Percentiles rank a stretch among this genome's conserved stretches.
Evolutionary conservation across 2,888 invertebrate species (phyloP).

Genomic region (Drosophila hamatofila): DNA sequence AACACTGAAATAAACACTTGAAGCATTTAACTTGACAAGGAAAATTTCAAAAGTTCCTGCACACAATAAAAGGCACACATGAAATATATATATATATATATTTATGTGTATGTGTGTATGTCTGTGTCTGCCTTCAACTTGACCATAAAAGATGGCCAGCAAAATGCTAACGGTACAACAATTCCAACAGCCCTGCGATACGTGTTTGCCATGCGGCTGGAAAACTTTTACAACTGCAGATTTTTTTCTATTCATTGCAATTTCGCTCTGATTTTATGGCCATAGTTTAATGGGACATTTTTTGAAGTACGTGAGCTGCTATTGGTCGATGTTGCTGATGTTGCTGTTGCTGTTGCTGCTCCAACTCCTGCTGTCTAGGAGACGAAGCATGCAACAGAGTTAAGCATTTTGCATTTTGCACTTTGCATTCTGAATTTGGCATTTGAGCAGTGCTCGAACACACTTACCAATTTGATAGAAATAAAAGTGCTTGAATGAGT

Average conservation of each 20-base stretch:
- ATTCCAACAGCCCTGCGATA: slow-evolving; percentile 56
- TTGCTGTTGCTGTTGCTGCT: slow-evolving; percentile 2
- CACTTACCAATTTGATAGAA: slow-evolving; percentile 20
- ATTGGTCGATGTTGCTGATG: too few relatives aligned
- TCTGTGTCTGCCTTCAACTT: slow-evolving; percentile 33
- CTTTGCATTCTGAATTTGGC: slow-evolving; percentile 22
- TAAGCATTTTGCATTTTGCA: slow-evolving; percentile 31
- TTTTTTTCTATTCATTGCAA: slow-evolving; percentile 10
- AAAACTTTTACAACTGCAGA: slow-evolving; percentile 23
- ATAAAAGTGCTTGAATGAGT: slow-evolving; percentile 9
- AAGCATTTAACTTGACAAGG: slow-evolving; percentile 61
- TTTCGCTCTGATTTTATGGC: slow-evolving; percentile 63
- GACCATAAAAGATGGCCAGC: slow-evolving; percentile 56
- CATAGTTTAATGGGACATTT: slow-evolving; percentile 54
- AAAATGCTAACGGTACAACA: slow-evolving; percentile 33
- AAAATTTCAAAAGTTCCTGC: slow-evolving; percentile 40
- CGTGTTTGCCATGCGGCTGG: slow-evolving; percentile 61
- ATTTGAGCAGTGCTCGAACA: slow-evolving; percentile 12
- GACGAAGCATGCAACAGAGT: slow-evolving; percentile 10
- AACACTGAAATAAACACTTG: slow-evolving; percentile 27
- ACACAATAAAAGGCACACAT: slow-evolving; percentile 40
- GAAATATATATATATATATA: slow-evolving; percentile 45
- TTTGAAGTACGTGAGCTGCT: slow-evolving; percentile 58
- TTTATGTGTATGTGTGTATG: background rate
- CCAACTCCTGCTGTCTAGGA: background rate